These are phyloP conservation scores for Plutomurus gul DNA, from an alignment of 1,140 invertebrate genomes.

Conservation along the genomic window DNA sequence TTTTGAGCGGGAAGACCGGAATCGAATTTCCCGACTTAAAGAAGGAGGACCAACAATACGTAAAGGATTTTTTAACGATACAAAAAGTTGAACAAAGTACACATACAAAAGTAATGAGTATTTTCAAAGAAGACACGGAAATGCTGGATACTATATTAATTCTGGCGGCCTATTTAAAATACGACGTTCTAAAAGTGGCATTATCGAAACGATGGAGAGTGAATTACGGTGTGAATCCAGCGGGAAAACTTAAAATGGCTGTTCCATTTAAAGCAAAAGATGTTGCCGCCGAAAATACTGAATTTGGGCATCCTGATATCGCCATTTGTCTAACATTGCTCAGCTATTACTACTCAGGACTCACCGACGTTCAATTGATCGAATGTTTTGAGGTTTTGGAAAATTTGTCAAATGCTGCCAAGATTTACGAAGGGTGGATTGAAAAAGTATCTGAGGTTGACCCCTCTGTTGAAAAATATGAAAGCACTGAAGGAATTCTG, in stretches of 20 bases:
- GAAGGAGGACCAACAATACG: background rate
- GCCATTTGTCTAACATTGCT: constrained; percentile 47
- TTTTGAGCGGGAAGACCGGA: background rate
- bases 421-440: background rate
- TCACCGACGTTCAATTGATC: constrained; percentile 37
- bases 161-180: constrained; percentile 42
- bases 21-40: background rate
- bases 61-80: background rate
- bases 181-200: constrained; percentile 25
- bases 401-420: background rate
- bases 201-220: constrained; percentile 50
- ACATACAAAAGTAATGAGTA: background rate
- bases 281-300: constrained; percentile 46
- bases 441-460: background rate
- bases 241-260: constrained; percentile 32
- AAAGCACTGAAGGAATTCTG: constrained; percentile 35
- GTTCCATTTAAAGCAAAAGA: constrained; percentile 52
- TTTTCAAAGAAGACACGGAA: background rate
- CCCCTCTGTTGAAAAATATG: constrained; percentile 1
- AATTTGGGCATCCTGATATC: constrained; percentile 51
- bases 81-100: background rate
- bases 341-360: constrained; percentile 48
- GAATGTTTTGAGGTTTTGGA: constrained; percentile 30
- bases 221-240: constrained; percentile 47
- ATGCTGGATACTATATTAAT: constrained; percentile 29